Conservation (phyloP, 53 echinoderm and acorn worm species). For the Echinarachnius parma region DNA sequence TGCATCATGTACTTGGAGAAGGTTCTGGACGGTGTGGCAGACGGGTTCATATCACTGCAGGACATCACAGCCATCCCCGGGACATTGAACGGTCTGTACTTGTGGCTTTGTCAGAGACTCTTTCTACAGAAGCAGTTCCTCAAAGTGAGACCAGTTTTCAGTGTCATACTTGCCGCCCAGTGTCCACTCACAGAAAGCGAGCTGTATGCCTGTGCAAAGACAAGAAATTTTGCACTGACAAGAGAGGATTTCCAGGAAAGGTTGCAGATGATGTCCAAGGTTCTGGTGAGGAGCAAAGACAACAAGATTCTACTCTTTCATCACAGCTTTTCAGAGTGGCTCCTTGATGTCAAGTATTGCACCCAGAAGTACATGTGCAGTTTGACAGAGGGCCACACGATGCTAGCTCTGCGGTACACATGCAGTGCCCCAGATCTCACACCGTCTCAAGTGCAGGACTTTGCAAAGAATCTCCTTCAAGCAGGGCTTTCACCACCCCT, state of each 20-base stretch:
- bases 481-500: conserved; percentile 82
- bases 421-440: conserved; percentile 87
- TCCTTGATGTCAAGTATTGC: conserved; percentile 96
- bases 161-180: conserved; percentile 84
- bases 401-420: conserved; percentile 92
- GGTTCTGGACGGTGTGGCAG: conserved; percentile 94
- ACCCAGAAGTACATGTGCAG: conserved; percentile 95
- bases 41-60: conserved; percentile 82
- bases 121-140: conserved; percentile 83
- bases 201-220: conserved; percentile 85
- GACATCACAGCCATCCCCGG: conserved; percentile 95
- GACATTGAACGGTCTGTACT: conserved; percentile 94
- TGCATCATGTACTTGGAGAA: conserved; percentile 98
- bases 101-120: conserved; percentile 93
- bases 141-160: conserved; percentile 82
- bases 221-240: conserved; percentile 79
- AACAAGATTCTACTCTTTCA: conserved; percentile 81
- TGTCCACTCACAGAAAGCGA: conserved; percentile 85
- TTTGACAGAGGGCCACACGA: conserved; percentile 89
- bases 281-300: conserved; percentile 73
- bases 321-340: conserved; percentile 96
- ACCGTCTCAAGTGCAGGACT: conserved; percentile 93
- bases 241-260: conserved; percentile 78
- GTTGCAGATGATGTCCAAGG: conserved; percentile 66
- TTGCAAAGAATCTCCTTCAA: conserved; percentile 89